Base-by-base conservation (phyloP, 1,140 invertebrate species). In the Triops longicaudatus region DNA sequence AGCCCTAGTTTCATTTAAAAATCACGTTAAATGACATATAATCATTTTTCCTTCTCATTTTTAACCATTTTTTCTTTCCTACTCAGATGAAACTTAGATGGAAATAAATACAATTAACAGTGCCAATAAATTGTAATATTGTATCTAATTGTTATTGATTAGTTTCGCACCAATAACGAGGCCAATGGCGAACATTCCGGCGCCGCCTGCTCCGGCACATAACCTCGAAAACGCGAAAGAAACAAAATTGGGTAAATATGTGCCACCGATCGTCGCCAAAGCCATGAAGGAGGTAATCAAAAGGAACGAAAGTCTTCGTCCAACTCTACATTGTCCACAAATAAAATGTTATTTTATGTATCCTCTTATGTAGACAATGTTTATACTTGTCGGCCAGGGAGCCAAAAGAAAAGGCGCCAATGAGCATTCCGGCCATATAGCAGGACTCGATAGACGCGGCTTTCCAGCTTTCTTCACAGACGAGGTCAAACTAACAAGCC, bases 401-500 rank as follows among this genome's bases (percentile, higher is more conserved):
- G 6, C 83, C 83, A 79, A 83, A 81, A 12, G 80, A 73, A 72
- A 82, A 79, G 42, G 83, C 81, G 26, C 83, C 83, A 50, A 84
- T 63, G 12, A 84, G 72, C 77, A 83, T 81, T 12, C 83, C 83
- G 72, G 81, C 37, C 82, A 84, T 84, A 77, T 83, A 84, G 31
- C 82, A 44, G 11, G 82, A 81, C n/a, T 80, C 79, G 12, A 81
- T 78, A 4, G 83, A 74, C 9, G 83, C 77, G 37, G 75, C 76
- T 27, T 82, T 79, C 80, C 80, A 81, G 26, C 77, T 78, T 6
- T 80, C 77, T 2, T 81, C 79, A 63, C 83, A 84, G 17, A 81
- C 81, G 27, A 84, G 75, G 71, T 82, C 78, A 79, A 82, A 84
- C 83, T 84, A 77, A 77, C 26, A 75, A 27, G 75, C 9, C n/a